These are phyloP conservation scores for Belonocnema kinseyi DNA, from an alignment of 1,140 invertebrate genomes.

Conservation along the genomic window DNA sequence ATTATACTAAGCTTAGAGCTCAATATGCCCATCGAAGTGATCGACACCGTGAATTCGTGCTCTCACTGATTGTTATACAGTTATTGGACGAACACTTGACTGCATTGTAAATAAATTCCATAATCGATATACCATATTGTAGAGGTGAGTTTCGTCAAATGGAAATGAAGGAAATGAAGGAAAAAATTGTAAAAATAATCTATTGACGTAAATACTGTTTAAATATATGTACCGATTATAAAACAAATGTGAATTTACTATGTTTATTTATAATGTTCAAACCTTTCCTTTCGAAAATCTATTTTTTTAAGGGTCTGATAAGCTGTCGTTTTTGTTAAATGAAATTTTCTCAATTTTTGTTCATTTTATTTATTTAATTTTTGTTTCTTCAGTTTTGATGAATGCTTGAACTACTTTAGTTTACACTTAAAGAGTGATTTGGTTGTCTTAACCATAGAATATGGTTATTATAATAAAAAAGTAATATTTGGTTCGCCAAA, in stretches of 20 bases:
- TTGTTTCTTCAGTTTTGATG: too few species aligned
- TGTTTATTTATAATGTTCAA: background rate
- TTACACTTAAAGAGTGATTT: too few species aligned
- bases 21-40: slow-evolving; percentile 38
- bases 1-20: background rate
- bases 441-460: too few species aligned
- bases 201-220: slow-evolving; percentile 69
- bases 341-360: too few species aligned
- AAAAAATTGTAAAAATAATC: slow-evolving; percentile 62
- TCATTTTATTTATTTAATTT: too few species aligned
- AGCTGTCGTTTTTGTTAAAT: too few species aligned
- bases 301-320: too few species aligned
- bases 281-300: too few species aligned
- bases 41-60: slow-evolving; percentile 48
- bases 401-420: too few species aligned
- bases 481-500: too few species aligned
- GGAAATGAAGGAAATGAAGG: slow-evolving; percentile 33
- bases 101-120: slow-evolving; percentile 61
- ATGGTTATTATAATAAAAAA: too few species aligned
- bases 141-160: slow-evolving; percentile 41
- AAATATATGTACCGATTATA: slow-evolving; percentile 69
- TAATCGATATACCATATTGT: slow-evolving; percentile 64
- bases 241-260: slow-evolving; percentile 33
- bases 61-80: slow-evolving; percentile 51
- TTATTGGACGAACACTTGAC: slow-evolving; percentile 44